phyloP scores from a whole-genome alignment of 2,113 vertebrate genomes.

The Corydoras sp. region DNA sequence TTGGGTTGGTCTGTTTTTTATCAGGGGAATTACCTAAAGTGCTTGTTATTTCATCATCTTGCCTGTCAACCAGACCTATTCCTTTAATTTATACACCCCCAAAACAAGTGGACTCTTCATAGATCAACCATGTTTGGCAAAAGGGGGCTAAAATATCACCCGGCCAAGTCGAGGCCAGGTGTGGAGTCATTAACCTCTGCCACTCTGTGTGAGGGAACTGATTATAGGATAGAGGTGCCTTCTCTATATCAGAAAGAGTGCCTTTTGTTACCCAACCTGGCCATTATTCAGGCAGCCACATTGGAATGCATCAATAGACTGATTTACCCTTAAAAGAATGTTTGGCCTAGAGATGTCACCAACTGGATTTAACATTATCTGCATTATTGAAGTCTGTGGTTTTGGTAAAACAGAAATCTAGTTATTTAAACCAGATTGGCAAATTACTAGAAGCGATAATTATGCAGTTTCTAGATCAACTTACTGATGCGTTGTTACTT shows the following conservation, averaged over 20 bases:
- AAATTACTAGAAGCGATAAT: too few relatives aligned
- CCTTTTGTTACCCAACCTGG: slow-evolving; percentile 57
- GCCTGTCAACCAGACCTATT: slow-evolving; percentile 79
- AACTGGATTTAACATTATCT: slow-evolving; percentile 3
- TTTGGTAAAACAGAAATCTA: not conserved
- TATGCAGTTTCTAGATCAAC: too few relatives aligned
- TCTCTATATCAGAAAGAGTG: slow-evolving; percentile 49
- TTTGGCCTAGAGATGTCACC: slow-evolving; percentile 31
- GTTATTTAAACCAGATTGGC: too few relatives aligned
- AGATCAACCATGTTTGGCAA: slow-evolving; percentile 70
- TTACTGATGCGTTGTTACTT: too few relatives aligned
- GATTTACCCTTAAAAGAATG: slow-evolving; percentile 48
- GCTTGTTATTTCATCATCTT: slow-evolving; percentile 94
- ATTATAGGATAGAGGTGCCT: slow-evolving; percentile 67
- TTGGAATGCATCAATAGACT: slow-evolving; percentile 56
- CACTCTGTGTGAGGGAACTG: slow-evolving; percentile 74
- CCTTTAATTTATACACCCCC: slow-evolving; percentile 87
- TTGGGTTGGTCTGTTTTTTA: slow-evolving; percentile 76
- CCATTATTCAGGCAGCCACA: slow-evolving; percentile 53
- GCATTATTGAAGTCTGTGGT: not conserved
- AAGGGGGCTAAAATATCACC: slow-evolving; percentile 74
- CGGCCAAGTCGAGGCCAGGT: slow-evolving; percentile 70
- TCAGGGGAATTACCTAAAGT: slow-evolving; percentile 94
- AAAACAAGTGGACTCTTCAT: slow-evolving; percentile 78
- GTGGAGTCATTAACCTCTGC: slow-evolving; percentile 82